Evolutionary conservation across 2,113 vertebrate species (phyloP).

Genomic region (Tringa solitaria): DNA sequence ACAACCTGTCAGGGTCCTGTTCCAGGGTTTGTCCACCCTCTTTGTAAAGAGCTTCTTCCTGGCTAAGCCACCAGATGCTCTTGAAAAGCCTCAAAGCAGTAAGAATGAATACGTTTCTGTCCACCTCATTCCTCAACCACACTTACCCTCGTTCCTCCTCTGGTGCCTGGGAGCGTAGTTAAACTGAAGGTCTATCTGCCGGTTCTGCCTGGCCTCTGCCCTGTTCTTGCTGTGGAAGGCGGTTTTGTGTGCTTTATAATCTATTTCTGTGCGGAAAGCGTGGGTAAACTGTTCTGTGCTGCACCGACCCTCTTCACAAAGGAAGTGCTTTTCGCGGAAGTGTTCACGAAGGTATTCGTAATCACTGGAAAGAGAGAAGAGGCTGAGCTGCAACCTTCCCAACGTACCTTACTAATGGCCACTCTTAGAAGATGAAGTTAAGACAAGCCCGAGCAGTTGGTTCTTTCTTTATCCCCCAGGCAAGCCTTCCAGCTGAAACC

Average conservation of each 20-base stretch:
- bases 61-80: neutral
- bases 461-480: neutral
- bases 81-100: neutral
- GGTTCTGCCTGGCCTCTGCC: slow-evolving; percentile 94
- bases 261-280: slow-evolving; percentile 94
- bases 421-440: neutral
- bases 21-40: neutral
- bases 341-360: slow-evolving; percentile 92
- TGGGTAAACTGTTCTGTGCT: slow-evolving; percentile 94
- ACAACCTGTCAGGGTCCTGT: neutral
- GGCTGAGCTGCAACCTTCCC: neutral
- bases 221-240: slow-evolving; percentile 93
- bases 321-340: slow-evolving; percentile 93
- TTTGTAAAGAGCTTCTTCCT: neutral
- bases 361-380: slow-evolving; percentile 72
- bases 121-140: neutral
- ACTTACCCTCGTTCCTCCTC: slow-evolving; percentile 84
- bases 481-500: neutral
- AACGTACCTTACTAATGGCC: fast-evolving
- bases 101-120: fast-evolving
- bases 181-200: slow-evolving; percentile 97
- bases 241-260: slow-evolving; percentile 94
- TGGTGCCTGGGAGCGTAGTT: slow-evolving; percentile 82
- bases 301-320: slow-evolving; percentile 95
- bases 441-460: neutral